phyloP scores from a whole-genome alignment of 2,797 vertebrate species.

The Chloroceryle inda region DNA sequence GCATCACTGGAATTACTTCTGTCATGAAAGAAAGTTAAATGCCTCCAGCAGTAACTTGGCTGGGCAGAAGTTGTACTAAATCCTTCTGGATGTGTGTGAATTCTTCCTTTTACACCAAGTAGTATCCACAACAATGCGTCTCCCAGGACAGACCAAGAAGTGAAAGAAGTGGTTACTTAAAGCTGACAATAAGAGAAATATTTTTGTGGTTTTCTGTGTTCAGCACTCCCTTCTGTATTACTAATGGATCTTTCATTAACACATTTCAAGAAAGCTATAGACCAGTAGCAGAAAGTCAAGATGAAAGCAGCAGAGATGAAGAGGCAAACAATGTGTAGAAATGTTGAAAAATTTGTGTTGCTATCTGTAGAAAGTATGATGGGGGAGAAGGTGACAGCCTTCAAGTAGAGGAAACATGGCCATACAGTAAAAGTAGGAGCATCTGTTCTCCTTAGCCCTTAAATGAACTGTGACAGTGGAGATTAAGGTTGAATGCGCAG shows the following conservation, averaged over 20 bases:
- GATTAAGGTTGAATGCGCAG: neutral
- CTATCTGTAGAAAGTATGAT: neutral
- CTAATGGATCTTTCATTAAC: neutral
- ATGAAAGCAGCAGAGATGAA: fast-evolving
- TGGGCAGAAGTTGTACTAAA: neutral
- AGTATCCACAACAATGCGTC: neutral
- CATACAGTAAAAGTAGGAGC: neutral
- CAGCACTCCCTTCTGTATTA: neutral
- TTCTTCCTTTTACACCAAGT: neutral
- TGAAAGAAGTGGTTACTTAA: neutral
- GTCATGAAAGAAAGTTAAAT: neutral
- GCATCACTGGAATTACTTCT: neutral
- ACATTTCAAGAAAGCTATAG: neutral
- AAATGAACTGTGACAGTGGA: neutral
- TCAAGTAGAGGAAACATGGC: neutral
- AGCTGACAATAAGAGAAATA: neutral
- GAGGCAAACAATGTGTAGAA: neutral
- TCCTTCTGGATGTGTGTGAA: neutral
- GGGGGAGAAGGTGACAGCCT: neutral
- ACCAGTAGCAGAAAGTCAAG: neutral
- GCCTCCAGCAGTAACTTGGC: neutral
- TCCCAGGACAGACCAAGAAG: neutral
- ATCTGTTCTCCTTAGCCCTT: neutral
- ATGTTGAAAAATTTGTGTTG: neutral
- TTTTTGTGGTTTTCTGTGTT: neutral